Base-by-base conservation (phyloP, 1,140 invertebrate genomes). In the Melitaea cinxia region DNA sequence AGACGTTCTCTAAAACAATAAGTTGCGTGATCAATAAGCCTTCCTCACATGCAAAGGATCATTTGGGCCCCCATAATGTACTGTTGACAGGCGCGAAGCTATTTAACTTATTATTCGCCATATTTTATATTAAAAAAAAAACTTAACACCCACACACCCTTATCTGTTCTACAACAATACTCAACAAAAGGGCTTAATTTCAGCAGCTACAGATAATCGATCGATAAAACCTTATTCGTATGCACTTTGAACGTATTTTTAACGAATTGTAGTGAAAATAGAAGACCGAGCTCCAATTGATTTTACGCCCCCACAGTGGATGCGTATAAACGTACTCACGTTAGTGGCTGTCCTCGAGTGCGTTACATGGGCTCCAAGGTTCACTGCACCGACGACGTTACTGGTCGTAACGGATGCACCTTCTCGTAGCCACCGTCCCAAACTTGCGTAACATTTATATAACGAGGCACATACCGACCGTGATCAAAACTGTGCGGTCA, bases 381-480 rank as follows among this genome's bases (percentile, higher is more conserved):
- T 73, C 78, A 79, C 78, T 75, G 79, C 80, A 77, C 78, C 73
- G 59, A 63, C 66, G 72, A 73, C 73, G 74, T 74, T 63, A 68
- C 55, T 59, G 68, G 65, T 68, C 63, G 62, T 53, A 75, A 68
- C 70, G 58, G 77, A 79, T 75, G 74, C 82, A 80, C 83, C 83
- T 76, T 72, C 68, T 73, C 65, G 70, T 73, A 64, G 69, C 66
- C 80, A 82, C 80, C 70, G 77, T 80, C 78, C 73, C 74, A 61
- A 79, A 78, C 80, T 88, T 83, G 83, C 83, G 83, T 88, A 89
- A 88, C 87, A 90, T 89, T 87, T 88, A 89, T 85, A 83, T 84
- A 83, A 87, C 78, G 70, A 78, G 64, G 75, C 85, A 88, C 83
- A 85, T 81, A 69, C 72, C 73, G 72, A 68, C 67, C 77, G 73